Conservation (phyloP, 1,140 invertebrate genomes). For the Diabrotica undecimpunctata region DNA sequence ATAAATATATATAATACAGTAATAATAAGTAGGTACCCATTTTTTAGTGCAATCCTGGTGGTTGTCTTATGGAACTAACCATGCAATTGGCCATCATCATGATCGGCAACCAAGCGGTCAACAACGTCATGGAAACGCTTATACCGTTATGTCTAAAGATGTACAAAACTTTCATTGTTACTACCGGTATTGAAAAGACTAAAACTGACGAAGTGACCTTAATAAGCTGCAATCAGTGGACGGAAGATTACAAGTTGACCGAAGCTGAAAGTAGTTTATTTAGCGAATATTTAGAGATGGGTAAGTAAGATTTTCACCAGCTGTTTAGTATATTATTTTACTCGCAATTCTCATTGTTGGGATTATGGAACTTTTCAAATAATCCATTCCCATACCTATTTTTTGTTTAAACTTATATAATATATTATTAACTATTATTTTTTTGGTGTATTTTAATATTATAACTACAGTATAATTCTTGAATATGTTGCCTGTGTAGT, state of each 20-base stretch:
- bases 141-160: slow-evolving; percentile 58
- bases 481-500: too few species aligned
- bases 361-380: too few species aligned
- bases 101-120: slow-evolving; percentile 81
- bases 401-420: too few species aligned
- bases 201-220: slow-evolving; percentile 33
- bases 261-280: slow-evolving; percentile 69
- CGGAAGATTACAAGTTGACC: slow-evolving; percentile 72
- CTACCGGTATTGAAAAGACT: slow-evolving; percentile 34
- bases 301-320: slow-evolving; percentile 47
- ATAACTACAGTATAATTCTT: too few species aligned
- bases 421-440: too few species aligned
- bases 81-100: slow-evolving; percentile 82
- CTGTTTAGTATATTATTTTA: too few species aligned
- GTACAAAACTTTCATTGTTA: slow-evolving; percentile 41
- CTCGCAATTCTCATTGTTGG: too few species aligned
- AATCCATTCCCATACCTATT: too few species aligned
- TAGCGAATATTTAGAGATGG: slow-evolving; percentile 85
- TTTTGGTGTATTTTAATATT: too few species aligned
- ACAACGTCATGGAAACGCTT: slow-evolving; percentile 72
- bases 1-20: too few species aligned
- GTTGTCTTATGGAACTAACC: slow-evolving; percentile 78
- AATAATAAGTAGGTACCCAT: too few species aligned
- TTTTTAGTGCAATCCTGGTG: slow-evolving; percentile 69
- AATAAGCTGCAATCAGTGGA: slow-evolving; percentile 62